These are phyloP conservation scores for Chrysochloris asiatica DNA, from an alignment of 2,113 vertebrate genomes.

Conservation along the genomic window DNA sequence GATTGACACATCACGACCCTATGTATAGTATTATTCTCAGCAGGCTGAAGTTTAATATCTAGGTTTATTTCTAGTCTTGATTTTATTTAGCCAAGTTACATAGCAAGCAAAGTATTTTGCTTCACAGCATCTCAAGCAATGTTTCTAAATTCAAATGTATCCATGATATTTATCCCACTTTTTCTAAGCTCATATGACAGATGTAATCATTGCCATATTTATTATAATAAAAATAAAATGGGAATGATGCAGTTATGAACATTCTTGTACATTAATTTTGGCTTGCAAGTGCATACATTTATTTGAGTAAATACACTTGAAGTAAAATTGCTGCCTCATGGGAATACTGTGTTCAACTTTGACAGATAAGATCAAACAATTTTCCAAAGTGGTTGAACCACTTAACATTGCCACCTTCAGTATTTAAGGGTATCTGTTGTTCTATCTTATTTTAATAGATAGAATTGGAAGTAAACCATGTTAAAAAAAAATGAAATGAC, in stretches of 20 bases:
- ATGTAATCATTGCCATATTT: neutral
- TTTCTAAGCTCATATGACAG: neutral
- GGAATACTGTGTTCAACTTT: neutral
- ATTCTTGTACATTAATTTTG: neutral
- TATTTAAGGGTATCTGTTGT: neutral
- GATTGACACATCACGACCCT: neutral
- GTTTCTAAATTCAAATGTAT: slow-evolving; percentile 33
- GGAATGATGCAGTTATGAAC: neutral
- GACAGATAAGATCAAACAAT: neutral
- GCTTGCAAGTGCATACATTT: neutral
- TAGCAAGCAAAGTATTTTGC: neutral
- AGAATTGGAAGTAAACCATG: neutral
- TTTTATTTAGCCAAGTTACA: slow-evolving; percentile 23
- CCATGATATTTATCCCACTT: slow-evolving; percentile 2
- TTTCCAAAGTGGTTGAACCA: neutral
- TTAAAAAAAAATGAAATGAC: neutral
- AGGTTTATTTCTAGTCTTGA: neutral
- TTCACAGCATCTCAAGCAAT: neutral
- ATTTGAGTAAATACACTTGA: neutral
- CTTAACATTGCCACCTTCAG: too few relatives aligned
- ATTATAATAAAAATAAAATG: slow-evolving; percentile 27
- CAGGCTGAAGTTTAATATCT: neutral
- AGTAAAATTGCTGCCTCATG: neutral
- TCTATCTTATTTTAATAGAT: neutral
- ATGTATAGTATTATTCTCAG: neutral